Evolutionary conservation across 2,888 invertebrate species (phyloP).

Genomic region (Dione vanillae): DNA sequence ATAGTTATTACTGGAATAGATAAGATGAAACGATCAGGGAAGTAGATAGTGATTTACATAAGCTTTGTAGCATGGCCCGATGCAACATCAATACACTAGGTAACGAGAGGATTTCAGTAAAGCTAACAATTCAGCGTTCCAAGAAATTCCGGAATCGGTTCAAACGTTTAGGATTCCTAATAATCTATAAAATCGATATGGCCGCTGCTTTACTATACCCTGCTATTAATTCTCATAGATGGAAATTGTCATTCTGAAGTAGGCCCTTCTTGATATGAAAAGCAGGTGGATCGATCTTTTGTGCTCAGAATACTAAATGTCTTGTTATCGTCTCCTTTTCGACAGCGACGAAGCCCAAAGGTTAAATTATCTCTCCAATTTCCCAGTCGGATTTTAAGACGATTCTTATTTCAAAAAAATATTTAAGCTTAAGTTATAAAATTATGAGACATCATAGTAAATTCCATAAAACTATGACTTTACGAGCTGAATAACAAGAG

Average conservation of each 20-base stretch:
- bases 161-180: constrained; percentile 64
- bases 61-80: too few species aligned
- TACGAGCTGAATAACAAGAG: too few species aligned
- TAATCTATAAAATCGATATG: constrained; percentile 72
- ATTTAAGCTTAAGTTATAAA: constrained; percentile 37
- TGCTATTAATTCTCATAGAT: constrained; percentile 81
- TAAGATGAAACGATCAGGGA: too few species aligned
- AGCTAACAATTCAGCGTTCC: too few species aligned
- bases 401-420: too few species aligned
- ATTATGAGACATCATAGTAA: constrained; percentile 26
- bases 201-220: constrained; percentile 41
- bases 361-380: constrained; percentile 68
- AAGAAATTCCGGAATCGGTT: too few species aligned
- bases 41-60: too few species aligned
- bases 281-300: constrained; percentile 79
- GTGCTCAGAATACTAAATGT: constrained; percentile 77
- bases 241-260: constrained; percentile 77
- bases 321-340: constrained; percentile 77
- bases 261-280: constrained; percentile 71
- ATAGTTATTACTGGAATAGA: too few species aligned
- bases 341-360: constrained; percentile 67
- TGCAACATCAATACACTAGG: too few species aligned
- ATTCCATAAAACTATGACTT: constrained; percentile 1
- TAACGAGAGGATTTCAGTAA: too few species aligned
- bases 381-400: constrained; percentile 58